Evolutionary conservation across 2,888 invertebrate genomes (phyloP).

Genomic region (Phrixothrix hirtus): DNA sequence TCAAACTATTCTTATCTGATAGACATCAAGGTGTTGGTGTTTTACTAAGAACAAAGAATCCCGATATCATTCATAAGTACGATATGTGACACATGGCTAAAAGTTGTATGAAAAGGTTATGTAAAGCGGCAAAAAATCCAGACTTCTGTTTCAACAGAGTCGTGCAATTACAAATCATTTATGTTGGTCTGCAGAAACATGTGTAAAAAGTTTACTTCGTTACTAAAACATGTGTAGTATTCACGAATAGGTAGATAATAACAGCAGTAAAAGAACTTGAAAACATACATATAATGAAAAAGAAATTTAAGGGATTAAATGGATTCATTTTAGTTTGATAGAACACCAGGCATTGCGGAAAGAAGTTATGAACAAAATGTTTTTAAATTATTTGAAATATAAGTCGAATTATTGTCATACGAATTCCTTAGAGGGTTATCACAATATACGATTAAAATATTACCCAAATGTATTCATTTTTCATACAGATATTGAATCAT

Average conservation of each 20-base stretch:
- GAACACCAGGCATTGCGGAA: slow-evolving; percentile 6
- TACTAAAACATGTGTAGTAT: slow-evolving; percentile 20
- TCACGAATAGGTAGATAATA: slow-evolving; percentile 20
- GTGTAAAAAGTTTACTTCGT: slow-evolving; percentile 17
- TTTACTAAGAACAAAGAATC: slow-evolving; percentile 19
- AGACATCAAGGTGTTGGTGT: slow-evolving; percentile 25
- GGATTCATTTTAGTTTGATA: slow-evolving; percentile 10
- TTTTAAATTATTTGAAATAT: slow-evolving; percentile 4
- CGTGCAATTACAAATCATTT: slow-evolving; percentile 22
- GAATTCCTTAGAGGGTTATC: too few relatives aligned
- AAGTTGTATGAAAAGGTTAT: slow-evolving; percentile 28
- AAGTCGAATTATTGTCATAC: not conserved
- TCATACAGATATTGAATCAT: too few relatives aligned
- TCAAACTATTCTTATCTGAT: slow-evolving; percentile 30
- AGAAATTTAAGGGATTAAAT: slow-evolving; percentile 10
- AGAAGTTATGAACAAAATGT: slow-evolving; percentile 7
- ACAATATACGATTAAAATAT: too few relatives aligned
- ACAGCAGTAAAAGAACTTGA: slow-evolving; percentile 9
- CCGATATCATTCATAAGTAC: slow-evolving; percentile 24
- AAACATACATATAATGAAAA: slow-evolving; percentile 2
- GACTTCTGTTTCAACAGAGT: slow-evolving; percentile 22
- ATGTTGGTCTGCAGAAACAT: slow-evolving; percentile 18
- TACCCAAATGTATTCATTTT: too few relatives aligned
- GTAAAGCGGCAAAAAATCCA: slow-evolving; percentile 14
- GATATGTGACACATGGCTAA: too few relatives aligned